Evolutionary conservation across 2,797 vertebrate genomes (phyloP).

Genomic region (Delichon dasypus): DNA sequence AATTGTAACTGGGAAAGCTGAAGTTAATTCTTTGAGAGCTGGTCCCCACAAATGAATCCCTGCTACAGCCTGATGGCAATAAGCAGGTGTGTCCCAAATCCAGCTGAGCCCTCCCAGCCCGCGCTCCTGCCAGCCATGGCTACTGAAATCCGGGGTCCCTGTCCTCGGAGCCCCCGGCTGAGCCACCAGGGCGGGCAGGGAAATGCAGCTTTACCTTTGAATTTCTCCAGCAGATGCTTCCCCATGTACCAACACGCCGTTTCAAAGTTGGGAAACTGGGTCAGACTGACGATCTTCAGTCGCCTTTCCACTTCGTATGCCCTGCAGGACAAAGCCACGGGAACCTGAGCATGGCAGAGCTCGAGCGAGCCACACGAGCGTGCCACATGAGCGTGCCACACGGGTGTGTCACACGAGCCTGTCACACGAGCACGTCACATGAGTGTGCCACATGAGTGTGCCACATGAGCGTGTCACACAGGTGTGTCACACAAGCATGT

Average conservation of each 20-base stretch:
- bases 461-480: no score
- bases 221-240: slow-evolving; percentile 90
- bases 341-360: background rate
- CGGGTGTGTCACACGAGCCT: no score
- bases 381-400: no score
- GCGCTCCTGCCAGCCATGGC: background rate
- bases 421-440: no score
- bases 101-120: background rate
- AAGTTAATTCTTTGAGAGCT: background rate
- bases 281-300: slow-evolving; percentile 92
- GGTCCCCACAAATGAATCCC: background rate
- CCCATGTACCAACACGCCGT: slow-evolving; percentile 98
- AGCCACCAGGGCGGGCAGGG: background rate
- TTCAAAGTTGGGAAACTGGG: slow-evolving; percentile 94
- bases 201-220: slow-evolving; percentile 85
- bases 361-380: background rate
- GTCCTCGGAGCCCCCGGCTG: background rate
- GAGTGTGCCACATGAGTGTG: no score
- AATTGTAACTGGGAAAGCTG: background rate
- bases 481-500: no score
- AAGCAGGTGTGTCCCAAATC: background rate
- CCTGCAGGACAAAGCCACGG: slow-evolving; percentile 78
- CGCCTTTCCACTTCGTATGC: slow-evolving; percentile 96
- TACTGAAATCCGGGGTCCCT: background rate
- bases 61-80: background rate